Evolutionary conservation across 2,113 vertebrate genomes (phyloP).

Genomic region (Nyctibius bracteatus): DNA sequence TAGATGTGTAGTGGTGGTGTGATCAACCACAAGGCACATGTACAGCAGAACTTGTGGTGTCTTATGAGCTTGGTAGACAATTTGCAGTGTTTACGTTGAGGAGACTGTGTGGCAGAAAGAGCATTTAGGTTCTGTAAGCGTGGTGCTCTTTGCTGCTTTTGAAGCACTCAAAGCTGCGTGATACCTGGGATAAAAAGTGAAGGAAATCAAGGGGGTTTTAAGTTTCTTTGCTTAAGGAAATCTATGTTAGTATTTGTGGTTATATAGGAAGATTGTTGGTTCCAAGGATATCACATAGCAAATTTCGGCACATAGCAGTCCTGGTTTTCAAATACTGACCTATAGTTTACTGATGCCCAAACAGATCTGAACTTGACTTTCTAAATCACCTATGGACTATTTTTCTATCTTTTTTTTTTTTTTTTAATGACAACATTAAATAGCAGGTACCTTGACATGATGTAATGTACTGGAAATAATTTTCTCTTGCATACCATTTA

Average conservation of each 20-base stretch:
- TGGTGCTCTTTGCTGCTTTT: neutral
- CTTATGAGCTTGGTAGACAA: neutral
- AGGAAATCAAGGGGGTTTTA: neutral
- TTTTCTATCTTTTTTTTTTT: neutral
- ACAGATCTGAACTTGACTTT: neutral
- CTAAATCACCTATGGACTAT: neutral
- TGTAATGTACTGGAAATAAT: neutral
- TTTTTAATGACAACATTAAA: neutral
- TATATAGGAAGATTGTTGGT: neutral
- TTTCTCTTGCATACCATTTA: neutral
- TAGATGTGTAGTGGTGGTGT: neutral
- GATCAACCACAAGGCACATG: neutral
- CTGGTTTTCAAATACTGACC: neutral
- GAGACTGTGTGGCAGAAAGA: neutral
- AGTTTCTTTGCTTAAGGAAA: neutral
- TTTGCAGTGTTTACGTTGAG: neutral
- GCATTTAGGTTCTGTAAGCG: neutral
- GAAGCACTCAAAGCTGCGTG: neutral
- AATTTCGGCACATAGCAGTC: neutral
- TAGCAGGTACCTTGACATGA: neutral
- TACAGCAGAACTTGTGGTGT: rapidly evolving
- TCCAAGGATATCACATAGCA: neutral
- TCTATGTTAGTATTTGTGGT: rapidly evolving
- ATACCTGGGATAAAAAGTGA: neutral
- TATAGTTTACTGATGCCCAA: neutral